Evolutionary conservation across 1,140 invertebrate genomes (phyloP), one percentile per base, ranked within the genome.

Genomic region (Sminthurinus signatus): DNA sequence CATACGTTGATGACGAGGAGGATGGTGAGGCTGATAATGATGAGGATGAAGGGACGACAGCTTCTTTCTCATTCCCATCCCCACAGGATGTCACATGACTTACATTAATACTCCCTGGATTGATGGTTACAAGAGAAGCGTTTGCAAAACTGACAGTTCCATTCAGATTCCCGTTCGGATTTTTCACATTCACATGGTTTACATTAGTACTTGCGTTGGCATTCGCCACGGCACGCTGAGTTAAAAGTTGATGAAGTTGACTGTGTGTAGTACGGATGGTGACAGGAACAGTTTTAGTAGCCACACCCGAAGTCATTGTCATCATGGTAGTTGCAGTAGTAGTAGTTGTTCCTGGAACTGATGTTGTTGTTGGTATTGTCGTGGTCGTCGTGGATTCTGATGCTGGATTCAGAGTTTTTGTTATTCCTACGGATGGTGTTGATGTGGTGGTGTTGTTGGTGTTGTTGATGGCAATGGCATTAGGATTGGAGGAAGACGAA

Each of bases 211-310:
- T 44, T n/a, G 43, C 64, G 27, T 54, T 60, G 23, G 58, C 28
- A 32, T 54, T 60, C 15, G 58, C 28, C 15, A 51, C 28, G 32
- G 57, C 62, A 27, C 64, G 39, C 55, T 70, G 64, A 27, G 64
- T 70, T 43, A 70, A 48, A 21, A 70, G 55, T 61, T 70, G 68
- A 64, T 70, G 68, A 32, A 67, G 60, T 28, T 68, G 66, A 61
- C 66, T 68, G 31, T 68, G 66, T 32, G 31, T 54, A 12, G 60
- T 60, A 12, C 62, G 51, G 31, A 62, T 66, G 50, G 64, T 56
- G 43, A 63, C 32, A 15, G 62, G 48, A 23, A 32, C 10, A n/a
- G 59, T 19, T 2, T 10, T 52, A 10, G 32, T 15, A n/a, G 39
- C 27, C 44, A 25, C 31, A 27, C 14, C 57, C 17, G 4, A 8